phyloP scores from a whole-genome alignment of 2,888 invertebrate genomes.

The Melanostoma scalare region DNA sequence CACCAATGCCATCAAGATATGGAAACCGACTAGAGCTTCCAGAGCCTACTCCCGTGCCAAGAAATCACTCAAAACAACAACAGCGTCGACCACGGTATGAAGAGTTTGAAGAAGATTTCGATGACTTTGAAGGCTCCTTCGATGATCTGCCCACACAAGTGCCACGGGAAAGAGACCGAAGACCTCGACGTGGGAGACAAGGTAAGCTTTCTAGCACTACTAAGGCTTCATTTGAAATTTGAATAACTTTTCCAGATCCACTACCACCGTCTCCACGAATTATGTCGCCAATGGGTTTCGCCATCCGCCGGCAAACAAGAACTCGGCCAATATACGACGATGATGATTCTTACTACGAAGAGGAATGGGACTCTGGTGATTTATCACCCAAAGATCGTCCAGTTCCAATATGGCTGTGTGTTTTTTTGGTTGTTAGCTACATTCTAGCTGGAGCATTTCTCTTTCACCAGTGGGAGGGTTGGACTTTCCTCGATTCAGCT shows the following conservation, averaged over 20 bases:
- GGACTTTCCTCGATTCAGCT: conserved; percentile 93
- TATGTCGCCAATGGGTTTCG: conserved; percentile 88
- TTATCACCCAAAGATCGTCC: conserved; percentile 83
- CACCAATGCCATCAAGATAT: conserved; percentile 75
- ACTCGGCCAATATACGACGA: conserved; percentile 82
- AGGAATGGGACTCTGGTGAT: conserved; percentile 82
- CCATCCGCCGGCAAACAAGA: conserved; percentile 85
- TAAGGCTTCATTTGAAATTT: not conserved
- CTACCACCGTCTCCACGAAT: conserved; percentile 84
- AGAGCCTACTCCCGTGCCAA: conserved; percentile 74
- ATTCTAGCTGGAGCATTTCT: conserved; percentile 94
- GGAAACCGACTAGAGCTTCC: conserved; percentile 80
- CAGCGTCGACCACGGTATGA: conserved; percentile 75
- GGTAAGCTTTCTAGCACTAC: conserved; percentile 53
- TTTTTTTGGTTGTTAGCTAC: conserved; percentile 93
- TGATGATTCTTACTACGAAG: conserved; percentile 85
- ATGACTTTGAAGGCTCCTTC: conserved; percentile 76
- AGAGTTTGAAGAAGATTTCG: conserved; percentile 79
- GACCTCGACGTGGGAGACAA: conserved; percentile 73
- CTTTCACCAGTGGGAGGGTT: conserved; percentile 92
- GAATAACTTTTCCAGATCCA: conserved; percentile 52
- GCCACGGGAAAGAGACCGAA: conserved; percentile 73
- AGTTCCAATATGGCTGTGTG: conserved; percentile 95
- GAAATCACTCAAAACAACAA: conserved; percentile 64
- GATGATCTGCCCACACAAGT: conserved; percentile 75